These are phyloP conservation scores for Temnothorax curvispinosus DNA, from an alignment of 1,140 invertebrate species.

Conservation along the genomic window DNA sequence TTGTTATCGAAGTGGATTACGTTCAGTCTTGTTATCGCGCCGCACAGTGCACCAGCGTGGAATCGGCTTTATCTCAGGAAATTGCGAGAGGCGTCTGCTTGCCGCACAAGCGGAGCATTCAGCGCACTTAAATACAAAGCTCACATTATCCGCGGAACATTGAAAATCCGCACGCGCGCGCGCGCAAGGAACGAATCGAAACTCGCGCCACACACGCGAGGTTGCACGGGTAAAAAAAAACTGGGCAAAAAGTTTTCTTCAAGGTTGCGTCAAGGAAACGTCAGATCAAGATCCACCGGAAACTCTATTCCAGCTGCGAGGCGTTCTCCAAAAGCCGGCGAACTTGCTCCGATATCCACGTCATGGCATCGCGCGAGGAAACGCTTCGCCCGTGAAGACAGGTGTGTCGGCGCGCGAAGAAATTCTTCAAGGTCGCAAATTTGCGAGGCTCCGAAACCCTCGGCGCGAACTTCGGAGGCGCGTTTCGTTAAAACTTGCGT, in stretches of 20 bases:
- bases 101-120: conserved; percentile 36
- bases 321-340: not conserved
- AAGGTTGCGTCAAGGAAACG: conserved; percentile 22
- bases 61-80: conserved; percentile 19
- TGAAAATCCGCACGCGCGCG: not conserved
- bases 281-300: not conserved
- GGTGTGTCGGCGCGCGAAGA: not conserved
- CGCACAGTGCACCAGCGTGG: not conserved
- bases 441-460: conserved; percentile 16
- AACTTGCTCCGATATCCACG: not conserved
- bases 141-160: conserved; percentile 19
- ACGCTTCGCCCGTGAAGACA: not conserved
- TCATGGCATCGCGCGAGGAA: not conserved
- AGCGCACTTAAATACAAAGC: conserved; percentile 30
- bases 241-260: not conserved
- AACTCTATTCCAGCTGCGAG: not conserved
- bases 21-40: not conserved
- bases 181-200: not conserved
- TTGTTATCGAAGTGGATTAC: conserved; percentile 2
- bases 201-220: not conserved
- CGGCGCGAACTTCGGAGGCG: conserved; percentile 11
- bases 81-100: not conserved
- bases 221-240: not conserved
- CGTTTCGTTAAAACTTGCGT: conserved; percentile 30
- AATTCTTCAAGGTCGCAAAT: conserved; percentile 28